These are phyloP conservation scores for Leptinotarsa defecta DNA, from an alignment of 1,140 invertebrate genomes.

Conservation along the genomic window DNA sequence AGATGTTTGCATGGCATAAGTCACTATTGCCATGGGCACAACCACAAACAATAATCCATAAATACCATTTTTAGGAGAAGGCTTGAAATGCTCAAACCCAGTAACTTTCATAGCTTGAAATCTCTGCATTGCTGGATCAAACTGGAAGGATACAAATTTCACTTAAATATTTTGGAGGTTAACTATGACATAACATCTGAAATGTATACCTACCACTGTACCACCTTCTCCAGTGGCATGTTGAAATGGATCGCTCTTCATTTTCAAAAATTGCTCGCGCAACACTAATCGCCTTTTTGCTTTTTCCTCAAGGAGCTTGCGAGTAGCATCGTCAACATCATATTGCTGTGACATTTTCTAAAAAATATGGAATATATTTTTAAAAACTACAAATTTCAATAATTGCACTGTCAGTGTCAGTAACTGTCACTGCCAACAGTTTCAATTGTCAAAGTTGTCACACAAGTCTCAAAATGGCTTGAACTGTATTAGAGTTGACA, in stretches of 20 bases:
- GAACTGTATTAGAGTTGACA: too few species aligned
- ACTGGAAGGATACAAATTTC: conserved; percentile 62
- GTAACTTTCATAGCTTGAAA: conserved; percentile 70
- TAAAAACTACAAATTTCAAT: too few species aligned
- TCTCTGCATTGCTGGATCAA: conserved; percentile 74
- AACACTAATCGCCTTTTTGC: conserved; percentile 61
- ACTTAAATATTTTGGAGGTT: conserved; percentile 24
- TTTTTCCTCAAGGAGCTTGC: conserved; percentile 61
- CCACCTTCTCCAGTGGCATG: conserved; percentile 62
- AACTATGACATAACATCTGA: conserved; percentile 41
- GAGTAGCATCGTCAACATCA: conserved; percentile 44
- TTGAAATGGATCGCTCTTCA: conserved; percentile 67
- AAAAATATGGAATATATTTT: too few species aligned
- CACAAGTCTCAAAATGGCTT: too few species aligned
- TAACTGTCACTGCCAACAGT: too few species aligned
- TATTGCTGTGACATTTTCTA: conserved; percentile 38
- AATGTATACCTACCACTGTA: conserved; percentile 60
- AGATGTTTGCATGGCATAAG: conserved; percentile 60
- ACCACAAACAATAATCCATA: conserved; percentile 61
- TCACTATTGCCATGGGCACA: conserved; percentile 63
- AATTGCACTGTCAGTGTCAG: too few species aligned
- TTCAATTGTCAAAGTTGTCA: too few species aligned
- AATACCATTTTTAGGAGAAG: conserved; percentile 63
- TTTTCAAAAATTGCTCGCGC: conserved; percentile 71
- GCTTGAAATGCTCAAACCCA: conserved; percentile 69